Percentiles rank a stretch among this genome's conserved stretches.
Evolutionary conservation across 2,797 vertebrate species (phyloP).

Genomic region (Simalia tracyae): DNA sequence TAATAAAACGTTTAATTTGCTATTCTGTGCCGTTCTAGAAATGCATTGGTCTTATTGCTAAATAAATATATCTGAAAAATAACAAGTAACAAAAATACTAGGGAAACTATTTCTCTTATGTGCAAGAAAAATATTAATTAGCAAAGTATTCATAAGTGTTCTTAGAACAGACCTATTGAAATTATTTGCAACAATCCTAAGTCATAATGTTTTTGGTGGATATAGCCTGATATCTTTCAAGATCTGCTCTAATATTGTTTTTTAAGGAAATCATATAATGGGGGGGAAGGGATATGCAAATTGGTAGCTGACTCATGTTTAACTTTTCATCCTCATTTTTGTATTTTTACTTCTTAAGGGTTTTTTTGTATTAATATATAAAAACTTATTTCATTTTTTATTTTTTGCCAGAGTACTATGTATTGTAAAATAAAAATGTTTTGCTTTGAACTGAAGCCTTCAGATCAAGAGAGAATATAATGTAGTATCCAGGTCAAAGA

Average conservation of each 20-base stretch:
- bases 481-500: constrained; percentile 31
- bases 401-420: neutral
- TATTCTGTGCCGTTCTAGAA: neutral
- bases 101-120: constrained; percentile 50
- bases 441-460: constrained; percentile 57
- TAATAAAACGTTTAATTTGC: constrained; percentile 49
- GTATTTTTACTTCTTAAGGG: neutral
- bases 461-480: constrained; percentile 47
- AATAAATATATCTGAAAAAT: neutral
- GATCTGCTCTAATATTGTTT: constrained; percentile 31
- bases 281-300: neutral
- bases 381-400: constrained; percentile 1
- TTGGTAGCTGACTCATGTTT: neutral
- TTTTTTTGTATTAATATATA: neutral
- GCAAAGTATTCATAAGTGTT: neutral
- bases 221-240: constrained; percentile 24
- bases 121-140: neutral
- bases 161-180: neutral
- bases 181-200: neutral
- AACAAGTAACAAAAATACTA: constrained; percentile 32
- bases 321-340: neutral
- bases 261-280: constrained; percentile 25
- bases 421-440: constrained; percentile 46
- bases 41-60: neutral
- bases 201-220: neutral